A percentile compares a stretch with the other conserved stretches of the same genome.
Evolutionary conservation across 1,140 invertebrate species (phyloP).

Genomic region (Drosophila kepulauana): DNA sequence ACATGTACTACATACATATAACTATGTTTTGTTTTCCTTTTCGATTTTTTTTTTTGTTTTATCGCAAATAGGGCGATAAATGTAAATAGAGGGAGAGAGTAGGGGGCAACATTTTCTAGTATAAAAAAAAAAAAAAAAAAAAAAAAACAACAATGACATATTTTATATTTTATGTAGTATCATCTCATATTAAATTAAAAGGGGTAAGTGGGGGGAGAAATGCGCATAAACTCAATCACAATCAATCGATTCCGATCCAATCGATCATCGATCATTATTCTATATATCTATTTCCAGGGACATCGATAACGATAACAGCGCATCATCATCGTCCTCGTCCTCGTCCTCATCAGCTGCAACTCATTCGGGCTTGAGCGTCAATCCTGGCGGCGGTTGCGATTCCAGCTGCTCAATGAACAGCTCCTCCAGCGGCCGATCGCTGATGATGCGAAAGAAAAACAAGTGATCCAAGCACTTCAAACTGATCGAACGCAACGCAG

Average conservation of each 20-base stretch:
- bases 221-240: slow-evolving; percentile 82
- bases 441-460: slow-evolving; percentile 97
- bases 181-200: slow-evolving; percentile 31
- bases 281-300: slow-evolving; percentile 9
- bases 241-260: slow-evolving; percentile 41
- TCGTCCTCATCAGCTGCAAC: slow-evolving; percentile 3
- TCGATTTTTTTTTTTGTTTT: slow-evolving; percentile 3
- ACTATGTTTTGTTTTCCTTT: slow-evolving; percentile 42
- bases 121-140: slow-evolving; percentile 59
- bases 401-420: slow-evolving; percentile 77
- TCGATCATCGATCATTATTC: slow-evolving; percentile 24
- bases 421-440: slow-evolving; percentile 87
- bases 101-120: slow-evolving; percentile 78
- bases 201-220: slow-evolving; percentile 52
- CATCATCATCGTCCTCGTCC: neutral
- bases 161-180: slow-evolving; percentile 37
- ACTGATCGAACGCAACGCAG: slow-evolving; percentile 97
- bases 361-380: slow-evolving; percentile 60
- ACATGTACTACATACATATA: slow-evolving; percentile 40
- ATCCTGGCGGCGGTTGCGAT: slow-evolving; percentile 59
- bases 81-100: slow-evolving; percentile 36
- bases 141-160: slow-evolving; percentile 76
- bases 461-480: slow-evolving; percentile 98
- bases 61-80: slow-evolving; percentile 66
- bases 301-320: slow-evolving; percentile 1